phyloP scores from a whole-genome alignment of 2,888 invertebrate genomes.

The Phragmatobia fuliginosa region DNA sequence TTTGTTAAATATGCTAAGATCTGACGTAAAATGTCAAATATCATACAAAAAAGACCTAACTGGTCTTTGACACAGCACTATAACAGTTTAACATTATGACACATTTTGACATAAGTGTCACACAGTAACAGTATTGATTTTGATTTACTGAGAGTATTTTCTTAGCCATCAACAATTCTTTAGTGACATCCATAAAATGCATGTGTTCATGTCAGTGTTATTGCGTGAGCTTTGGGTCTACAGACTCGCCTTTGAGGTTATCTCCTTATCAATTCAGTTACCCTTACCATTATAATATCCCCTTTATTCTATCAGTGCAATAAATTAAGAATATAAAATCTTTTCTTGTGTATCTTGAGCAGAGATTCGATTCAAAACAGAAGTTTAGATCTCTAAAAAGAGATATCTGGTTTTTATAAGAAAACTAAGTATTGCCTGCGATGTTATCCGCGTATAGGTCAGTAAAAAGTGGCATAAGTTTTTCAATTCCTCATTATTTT shows the following conservation, averaged over 20 bases:
- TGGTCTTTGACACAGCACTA: too few species aligned
- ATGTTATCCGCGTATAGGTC: too few species aligned
- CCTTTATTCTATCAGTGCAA: background rate
- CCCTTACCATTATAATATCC: background rate
- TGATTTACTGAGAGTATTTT: background rate
- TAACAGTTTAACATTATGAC: too few species aligned
- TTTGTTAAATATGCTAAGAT: too few species aligned
- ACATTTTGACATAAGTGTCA: too few species aligned
- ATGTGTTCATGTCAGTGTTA: background rate
- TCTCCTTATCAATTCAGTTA: background rate
- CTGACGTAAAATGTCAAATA: too few species aligned
- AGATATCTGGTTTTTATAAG: background rate
- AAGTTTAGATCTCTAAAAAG: too few species aligned
- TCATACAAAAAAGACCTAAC: too few species aligned
- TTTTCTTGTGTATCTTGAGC: background rate
- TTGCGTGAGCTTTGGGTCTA: background rate
- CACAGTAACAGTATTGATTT: background rate
- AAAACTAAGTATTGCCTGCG: too few species aligned
- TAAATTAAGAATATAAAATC: background rate
- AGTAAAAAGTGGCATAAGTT: too few species aligned
- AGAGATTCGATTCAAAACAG: too few species aligned
- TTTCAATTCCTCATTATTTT: too few species aligned
- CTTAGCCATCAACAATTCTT: background rate
- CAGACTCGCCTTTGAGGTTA: background rate
- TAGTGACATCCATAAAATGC: background rate